These are phyloP conservation scores for Drosophila borborema DNA, from an alignment of 2,888 invertebrate species.

Conservation along the genomic window DNA sequence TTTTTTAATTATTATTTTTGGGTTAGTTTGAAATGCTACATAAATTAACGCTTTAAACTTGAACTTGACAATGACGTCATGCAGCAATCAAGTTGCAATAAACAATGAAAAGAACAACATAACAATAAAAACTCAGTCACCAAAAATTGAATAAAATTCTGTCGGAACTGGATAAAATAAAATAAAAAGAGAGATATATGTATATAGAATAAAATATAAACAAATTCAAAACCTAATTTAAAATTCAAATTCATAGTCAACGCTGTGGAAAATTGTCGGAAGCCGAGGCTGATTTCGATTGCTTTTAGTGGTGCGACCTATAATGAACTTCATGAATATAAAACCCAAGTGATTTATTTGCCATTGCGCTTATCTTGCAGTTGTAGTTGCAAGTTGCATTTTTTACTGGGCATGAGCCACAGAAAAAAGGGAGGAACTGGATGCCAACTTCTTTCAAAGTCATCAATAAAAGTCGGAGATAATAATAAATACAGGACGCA, in stretches of 20 bases:
- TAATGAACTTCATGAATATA: conserved; percentile 32
- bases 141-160: conserved; percentile 25
- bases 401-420: conserved; percentile 11
- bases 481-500: conserved; percentile 38
- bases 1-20: conserved; percentile 21
- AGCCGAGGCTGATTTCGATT: conserved; percentile 32
- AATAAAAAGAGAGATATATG: conserved; percentile 4
- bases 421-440: conserved; percentile 23
- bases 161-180: conserved; percentile 22
- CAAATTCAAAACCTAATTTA: conserved; percentile 47
- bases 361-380: conserved; percentile 48
- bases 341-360: conserved; percentile 33
- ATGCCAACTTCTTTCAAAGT: conserved; percentile 56
- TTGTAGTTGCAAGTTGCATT: conserved; percentile 21
- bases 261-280: conserved; percentile 36
- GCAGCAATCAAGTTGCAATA: conserved; percentile 67
- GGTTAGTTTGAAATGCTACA: conserved; percentile 52
- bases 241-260: conserved; percentile 66
- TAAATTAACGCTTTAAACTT: conserved; percentile 69
- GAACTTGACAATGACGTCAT: conserved; percentile 76
- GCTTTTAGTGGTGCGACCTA: conserved; percentile 39
- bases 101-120: conserved; percentile 64
- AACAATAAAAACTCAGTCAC: conserved; percentile 66
- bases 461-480: conserved; percentile 70
- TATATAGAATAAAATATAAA: conserved; percentile 3